Conservation (phyloP, 2,797 vertebrate genomes). For the Microctenopoma stevenorrisi region DNA sequence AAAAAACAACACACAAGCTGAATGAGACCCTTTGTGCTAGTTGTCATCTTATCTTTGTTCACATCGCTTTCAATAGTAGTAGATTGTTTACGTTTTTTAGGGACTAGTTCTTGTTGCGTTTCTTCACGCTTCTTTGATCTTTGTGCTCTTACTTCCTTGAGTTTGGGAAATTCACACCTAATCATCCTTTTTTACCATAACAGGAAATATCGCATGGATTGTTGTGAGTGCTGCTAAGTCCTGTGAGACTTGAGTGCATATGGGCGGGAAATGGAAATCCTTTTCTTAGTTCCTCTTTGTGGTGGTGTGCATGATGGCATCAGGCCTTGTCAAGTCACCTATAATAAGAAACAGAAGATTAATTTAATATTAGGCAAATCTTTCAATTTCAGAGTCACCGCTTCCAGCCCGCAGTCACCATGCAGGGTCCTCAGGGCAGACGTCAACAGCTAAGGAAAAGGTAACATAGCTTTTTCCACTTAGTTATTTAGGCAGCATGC, state of each 20-base stretch:
- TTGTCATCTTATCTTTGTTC: too few relatives aligned
- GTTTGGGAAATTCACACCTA: too few relatives aligned
- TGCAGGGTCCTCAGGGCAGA: not conserved
- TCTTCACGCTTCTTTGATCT: too few relatives aligned
- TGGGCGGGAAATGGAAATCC: not conserved
- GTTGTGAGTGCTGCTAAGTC: not conserved
- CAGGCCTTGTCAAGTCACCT: not conserved
- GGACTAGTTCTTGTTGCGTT: too few relatives aligned
- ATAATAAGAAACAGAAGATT: not conserved
- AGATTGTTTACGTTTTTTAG: too few relatives aligned
- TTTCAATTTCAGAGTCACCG: conserved; percentile 8
- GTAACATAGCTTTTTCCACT: conserved; percentile 1
- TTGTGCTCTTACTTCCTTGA: too few relatives aligned
- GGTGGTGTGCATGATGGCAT: not conserved
- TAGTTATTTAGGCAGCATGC: not conserved
- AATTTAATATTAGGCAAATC: not conserved
- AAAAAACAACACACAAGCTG: too few relatives aligned
- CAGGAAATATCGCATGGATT: not conserved
- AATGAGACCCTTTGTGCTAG: too few relatives aligned
- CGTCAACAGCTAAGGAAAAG: not conserved
- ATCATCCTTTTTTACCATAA: not conserved
- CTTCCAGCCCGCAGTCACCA: not conserved
- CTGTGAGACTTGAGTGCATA: not conserved
- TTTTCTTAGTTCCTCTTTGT: conserved; percentile 13
- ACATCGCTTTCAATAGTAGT: too few relatives aligned